Conservation (phyloP, 2,888 invertebrate species). For the Mythimna lalbum region DNA sequence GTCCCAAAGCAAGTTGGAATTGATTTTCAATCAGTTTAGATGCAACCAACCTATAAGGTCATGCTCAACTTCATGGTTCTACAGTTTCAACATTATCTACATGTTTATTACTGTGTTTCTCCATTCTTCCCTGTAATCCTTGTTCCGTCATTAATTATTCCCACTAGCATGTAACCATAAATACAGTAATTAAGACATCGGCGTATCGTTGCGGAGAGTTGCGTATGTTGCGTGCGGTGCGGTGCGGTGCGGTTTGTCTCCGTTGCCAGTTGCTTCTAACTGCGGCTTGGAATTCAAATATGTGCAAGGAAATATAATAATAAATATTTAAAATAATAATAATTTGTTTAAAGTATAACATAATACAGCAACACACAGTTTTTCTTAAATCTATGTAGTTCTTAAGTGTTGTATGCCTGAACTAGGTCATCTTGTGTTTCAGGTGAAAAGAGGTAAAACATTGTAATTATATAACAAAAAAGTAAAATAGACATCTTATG, state of each 20-base stretch:
- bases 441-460: not conserved
- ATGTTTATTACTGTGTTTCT: constrained; percentile 2
- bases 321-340: no score
- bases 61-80: not conserved
- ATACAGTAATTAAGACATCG: constrained; percentile 67
- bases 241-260: constrained; percentile 39
- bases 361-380: no score
- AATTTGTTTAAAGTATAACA: no score
- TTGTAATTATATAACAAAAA: not conserved
- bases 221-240: constrained; percentile 50
- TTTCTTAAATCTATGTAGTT: no score
- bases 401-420: no score
- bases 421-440: no score
- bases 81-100: not conserved
- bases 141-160: constrained; percentile 42
- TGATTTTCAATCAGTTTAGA: not conserved
- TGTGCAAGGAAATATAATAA: not conserved
- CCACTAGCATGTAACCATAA: constrained; percentile 54
- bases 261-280: constrained; percentile 3
- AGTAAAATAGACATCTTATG: no score
- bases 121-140: constrained; percentile 9
- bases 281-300: constrained; percentile 2
- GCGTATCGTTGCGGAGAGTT: constrained; percentile 37
- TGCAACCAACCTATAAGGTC: not conserved
- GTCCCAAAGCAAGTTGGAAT: not conserved